These are phyloP conservation scores for Peromyscus californicus DNA, from an alignment of 2,113 vertebrate genomes.

Conservation along the genomic window DNA sequence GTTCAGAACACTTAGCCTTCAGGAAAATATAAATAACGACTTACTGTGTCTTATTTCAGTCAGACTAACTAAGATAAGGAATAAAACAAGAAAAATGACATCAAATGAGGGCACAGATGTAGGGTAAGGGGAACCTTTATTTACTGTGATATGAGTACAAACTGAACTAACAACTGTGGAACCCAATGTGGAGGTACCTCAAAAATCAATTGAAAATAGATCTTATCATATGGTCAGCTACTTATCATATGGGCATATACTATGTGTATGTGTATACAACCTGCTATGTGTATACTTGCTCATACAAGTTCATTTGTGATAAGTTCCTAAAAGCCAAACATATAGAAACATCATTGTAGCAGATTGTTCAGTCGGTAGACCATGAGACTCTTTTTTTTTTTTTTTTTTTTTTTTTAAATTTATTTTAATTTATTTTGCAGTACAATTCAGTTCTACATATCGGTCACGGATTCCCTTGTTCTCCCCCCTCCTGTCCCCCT, in stretches of 20 bases:
- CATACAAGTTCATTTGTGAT: not conserved
- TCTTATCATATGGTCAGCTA: not conserved
- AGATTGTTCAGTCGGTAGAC: slow-evolving; percentile 88
- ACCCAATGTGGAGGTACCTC: not conserved
- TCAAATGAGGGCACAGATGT: not conserved
- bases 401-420: no score
- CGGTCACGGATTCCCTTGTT: no score
- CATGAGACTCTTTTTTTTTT: slow-evolving; percentile 88
- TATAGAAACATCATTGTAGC: not conserved
- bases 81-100: not conserved
- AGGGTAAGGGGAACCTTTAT: not conserved
- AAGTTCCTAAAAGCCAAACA: not conserved
- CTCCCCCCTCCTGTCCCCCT: no score
- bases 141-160: not conserved
- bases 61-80: not conserved
- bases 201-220: not conserved
- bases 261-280: no score
- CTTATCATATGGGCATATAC: not conserved
- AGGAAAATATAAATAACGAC: not conserved
- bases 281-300: not conserved
- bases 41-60: not conserved
- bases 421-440: no score
- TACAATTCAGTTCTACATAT: no score
- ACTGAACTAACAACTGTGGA: not conserved
- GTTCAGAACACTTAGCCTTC: not conserved